Evolutionary conservation across 2,113 vertebrate species (phyloP).

Genomic region (Melanocharis versteri): DNA sequence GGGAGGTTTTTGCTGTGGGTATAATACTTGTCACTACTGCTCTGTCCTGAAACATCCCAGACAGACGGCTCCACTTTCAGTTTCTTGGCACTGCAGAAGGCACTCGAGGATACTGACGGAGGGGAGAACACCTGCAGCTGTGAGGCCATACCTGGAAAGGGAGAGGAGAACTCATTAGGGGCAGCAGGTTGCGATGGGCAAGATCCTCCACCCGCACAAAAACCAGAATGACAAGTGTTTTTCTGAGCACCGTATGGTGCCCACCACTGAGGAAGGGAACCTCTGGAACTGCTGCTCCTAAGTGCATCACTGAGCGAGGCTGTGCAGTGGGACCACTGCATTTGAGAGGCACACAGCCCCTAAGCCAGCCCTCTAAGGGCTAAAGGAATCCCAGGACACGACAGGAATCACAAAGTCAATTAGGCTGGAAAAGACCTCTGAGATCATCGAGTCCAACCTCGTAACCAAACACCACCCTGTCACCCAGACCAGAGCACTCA

Average conservation of each 20-base stretch:
- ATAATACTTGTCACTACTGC: constrained; percentile 86
- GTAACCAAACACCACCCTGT: neutral
- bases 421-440: neutral
- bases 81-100: constrained; percentile 95
- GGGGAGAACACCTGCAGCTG: constrained; percentile 97
- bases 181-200: accelerated
- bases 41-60: constrained; percentile 90
- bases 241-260: neutral
- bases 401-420: neutral
- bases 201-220: neutral
- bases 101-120: constrained; percentile 95
- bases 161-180: neutral
- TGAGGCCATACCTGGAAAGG: constrained; percentile 87
- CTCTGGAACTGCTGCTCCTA: neutral
- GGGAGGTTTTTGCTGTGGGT: constrained; percentile 84
- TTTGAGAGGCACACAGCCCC: neutral
- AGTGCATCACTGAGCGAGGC: accelerated
- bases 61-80: constrained; percentile 92
- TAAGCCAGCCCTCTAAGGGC: neutral
- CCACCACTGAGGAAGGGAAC: neutral
- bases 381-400: neutral
- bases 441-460: neutral
- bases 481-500: neutral
- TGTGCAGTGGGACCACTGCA: accelerated
- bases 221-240: accelerated